Evolutionary conservation across 2,888 invertebrate species (phyloP), one percentile per base, ranked within the genome.

Genomic region (Drosophila phalerata): DNA sequence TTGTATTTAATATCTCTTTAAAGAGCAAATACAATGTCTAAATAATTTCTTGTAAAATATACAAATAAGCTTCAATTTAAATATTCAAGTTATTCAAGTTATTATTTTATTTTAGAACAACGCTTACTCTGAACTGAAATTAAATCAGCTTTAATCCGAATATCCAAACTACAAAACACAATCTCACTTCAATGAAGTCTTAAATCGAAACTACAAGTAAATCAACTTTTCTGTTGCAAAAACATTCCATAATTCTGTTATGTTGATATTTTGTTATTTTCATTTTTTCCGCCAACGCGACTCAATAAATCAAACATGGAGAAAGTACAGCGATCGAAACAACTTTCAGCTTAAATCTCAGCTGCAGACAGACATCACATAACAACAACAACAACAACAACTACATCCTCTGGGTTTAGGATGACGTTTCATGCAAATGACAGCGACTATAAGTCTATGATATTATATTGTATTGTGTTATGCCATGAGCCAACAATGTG

Each of bases 371-470:
- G 38, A 3, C 15, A 30, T 11, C 57, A 11, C 25, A 10, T 40
- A 58, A 37, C 42, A 51, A 56, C 22, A 70, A 30, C 15, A 61
- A 25, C 30, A 34, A 47, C 22, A 43, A 40, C 25, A 69, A 30
- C 25, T 42, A 37, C 37, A 40, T 52, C 11, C 30, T 32, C n/a
- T 32, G 38, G 64, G 37, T 47, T 63, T 47, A 17, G 40, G 38
- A 43, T 61, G 40, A 61, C 25, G 37, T 34, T 57, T 17, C 48
- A 66, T 72, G 65, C 63, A 61, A 62, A 63, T 68, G 57, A 57
- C 48, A 43, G 52, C 53, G 49, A 62, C 55, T 66, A 66, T 71
- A 77, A 69, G 61, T 83, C 67, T 73, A 51, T 51, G 52, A 67
- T 56, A 62, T 75, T 79, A 62, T 55, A 63, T 61, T 70, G 60